Conservation (phyloP, 2,888 invertebrate genomes). For the Drosophila parthenogenetica region DNA sequence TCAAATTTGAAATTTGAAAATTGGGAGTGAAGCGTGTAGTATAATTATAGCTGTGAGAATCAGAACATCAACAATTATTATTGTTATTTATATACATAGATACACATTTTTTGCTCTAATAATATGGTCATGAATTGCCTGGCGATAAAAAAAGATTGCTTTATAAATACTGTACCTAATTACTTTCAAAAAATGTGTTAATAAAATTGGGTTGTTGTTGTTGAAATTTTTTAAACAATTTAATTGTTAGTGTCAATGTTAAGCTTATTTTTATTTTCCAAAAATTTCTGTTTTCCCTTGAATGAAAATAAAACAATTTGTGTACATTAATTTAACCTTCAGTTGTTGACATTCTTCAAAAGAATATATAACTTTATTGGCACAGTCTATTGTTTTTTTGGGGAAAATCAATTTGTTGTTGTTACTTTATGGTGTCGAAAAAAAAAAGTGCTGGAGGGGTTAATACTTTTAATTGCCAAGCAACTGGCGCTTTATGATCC, state of each 20-base stretch:
- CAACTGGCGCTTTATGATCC: conserved; percentile 44
- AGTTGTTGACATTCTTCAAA: conserved; percentile 9
- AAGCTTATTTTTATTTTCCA: conserved; percentile 12
- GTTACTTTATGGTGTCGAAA: conserved; percentile 24
- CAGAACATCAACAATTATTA: conserved; percentile 27
- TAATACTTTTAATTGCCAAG: conserved; percentile 31
- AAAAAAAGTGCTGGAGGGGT: not conserved
- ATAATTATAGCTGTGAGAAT: conserved; percentile 50
- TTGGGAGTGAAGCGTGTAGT: conserved; percentile 41
- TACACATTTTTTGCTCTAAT: conserved; percentile 47
- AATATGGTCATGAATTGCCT: conserved; percentile 61
- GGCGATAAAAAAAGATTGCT: conserved; percentile 31
- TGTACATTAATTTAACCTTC: conserved; percentile 63
- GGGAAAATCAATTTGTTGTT: conserved; percentile 28
- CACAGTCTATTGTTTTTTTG: conserved; percentile 18
- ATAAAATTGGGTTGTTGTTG: conserved; percentile 35
- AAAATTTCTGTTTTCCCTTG: not conserved
- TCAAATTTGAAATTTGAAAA: not conserved
- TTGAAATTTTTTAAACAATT: not conserved
- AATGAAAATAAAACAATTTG: conserved; percentile 6
- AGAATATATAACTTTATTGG: conserved; percentile 9
- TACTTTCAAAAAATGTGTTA: conserved; percentile 38
- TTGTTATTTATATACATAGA: conserved; percentile 7
- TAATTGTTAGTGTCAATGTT: conserved; percentile 45
- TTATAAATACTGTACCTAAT: conserved; percentile 14